Evolutionary conservation across 2,888 invertebrate species (phyloP), one percentile per base, ranked within the genome.

Genomic region (Pristionchus arcanus): DNA sequence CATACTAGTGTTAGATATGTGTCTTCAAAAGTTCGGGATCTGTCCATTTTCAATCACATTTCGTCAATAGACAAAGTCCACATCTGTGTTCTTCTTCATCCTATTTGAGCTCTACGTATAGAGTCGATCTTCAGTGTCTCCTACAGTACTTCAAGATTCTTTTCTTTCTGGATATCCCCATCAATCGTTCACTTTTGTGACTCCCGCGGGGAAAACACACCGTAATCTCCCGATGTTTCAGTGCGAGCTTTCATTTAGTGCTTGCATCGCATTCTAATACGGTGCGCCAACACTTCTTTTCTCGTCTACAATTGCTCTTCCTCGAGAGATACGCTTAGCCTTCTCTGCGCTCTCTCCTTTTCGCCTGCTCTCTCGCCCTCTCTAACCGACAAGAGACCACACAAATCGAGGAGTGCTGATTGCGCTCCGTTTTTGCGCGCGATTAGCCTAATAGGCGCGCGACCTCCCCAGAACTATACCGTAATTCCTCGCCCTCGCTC

Each of bases 271-370:
- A 49, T 42, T 81, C 81, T 81, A 81, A 81, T 81, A 81, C 81
- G 28, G 81, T 81, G 49, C 81, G 19, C 81, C 49, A 81, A 81
- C 81, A 81, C 81, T 81, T 81, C 81, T 81, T 81, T 74, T 81
- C 49, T 25, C 42, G 81, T 81, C 81, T 81, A 28, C 81, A 28
- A 2, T 2, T 34, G 15, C n/a, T 49, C 49, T 81, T 53, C 81
- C n/a, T n/a, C 81, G 49, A 53, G 49, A 81, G 53, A 49, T 15
- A 2, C 81, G 53, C 81, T 49, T 16, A 42, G 2, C 49, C 49
- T 28, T 15, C 81, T 49, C 49, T 81, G 49, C n/a, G 49, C 49
- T 53, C 34, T 49, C 81, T 28, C 81, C 42, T 9, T 3, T 9
- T 49, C 42, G 9, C 28, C 42, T 28, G 49, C 81, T 49, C 49